Base-by-base conservation (phyloP, 2,888 invertebrate species). In the Caprella mutica region DNA sequence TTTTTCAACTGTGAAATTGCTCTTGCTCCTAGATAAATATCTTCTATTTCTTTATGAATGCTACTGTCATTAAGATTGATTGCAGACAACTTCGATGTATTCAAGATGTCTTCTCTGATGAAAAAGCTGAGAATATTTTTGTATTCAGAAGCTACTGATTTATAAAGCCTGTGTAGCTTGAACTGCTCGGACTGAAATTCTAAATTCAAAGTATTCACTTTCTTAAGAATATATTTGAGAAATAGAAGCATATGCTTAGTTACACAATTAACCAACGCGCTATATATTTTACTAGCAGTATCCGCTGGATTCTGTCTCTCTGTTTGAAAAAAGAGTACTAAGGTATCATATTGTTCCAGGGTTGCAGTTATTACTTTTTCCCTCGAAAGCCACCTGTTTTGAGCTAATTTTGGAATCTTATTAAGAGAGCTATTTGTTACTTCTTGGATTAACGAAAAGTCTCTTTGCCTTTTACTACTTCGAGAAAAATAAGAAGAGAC, bases 131-230 rank as follows among this genome's bases (percentile, higher is more conserved):
- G 38, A 35, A 35, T 39, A 17, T 52, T 35, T 21, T 52, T 52
- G 35, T 52, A 52, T 38, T 52, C 52, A 27, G 52, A 33, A 5
- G 52, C 4, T 3, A 52, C 35, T 29, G 21, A 52, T 42, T n/a
- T 17, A 17, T 5, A 52, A 21, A 43, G 35, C 14, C 43, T 39
- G 23, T 55, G 55, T 12, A 55, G 17, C 33, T 46, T 46, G 23
- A 55, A 29, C 14, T 46, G 35, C 30, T 48, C 46, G 14, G 46
- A 55, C 26, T 55, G 42, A 24, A 46, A 55, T 55, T 55, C 46
- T 6, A 46, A 14, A 44, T 46, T 55, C 38, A 44, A 19, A n/a
- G 35, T 12, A 19, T 46, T 46, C 27, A 46, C 33, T 33, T 55
- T 46, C 6, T 19, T 3, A 33, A 38, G 14, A 30, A 52, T 14